phyloP scores from a whole-genome alignment of 2,888 invertebrate species.

The Suillia variegata region DNA sequence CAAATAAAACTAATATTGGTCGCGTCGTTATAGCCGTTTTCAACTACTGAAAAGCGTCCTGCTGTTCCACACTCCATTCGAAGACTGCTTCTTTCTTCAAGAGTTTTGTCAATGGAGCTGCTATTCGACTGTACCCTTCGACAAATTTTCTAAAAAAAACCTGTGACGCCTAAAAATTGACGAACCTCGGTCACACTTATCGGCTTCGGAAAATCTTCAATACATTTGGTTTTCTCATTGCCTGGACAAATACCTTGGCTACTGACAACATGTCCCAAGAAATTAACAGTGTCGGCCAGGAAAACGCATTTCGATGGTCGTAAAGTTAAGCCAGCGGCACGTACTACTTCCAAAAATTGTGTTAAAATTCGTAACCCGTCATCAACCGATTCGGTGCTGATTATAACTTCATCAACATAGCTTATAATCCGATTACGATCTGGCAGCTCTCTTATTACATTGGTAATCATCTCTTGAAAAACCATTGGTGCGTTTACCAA shows the following conservation, averaged over 20 bases:
- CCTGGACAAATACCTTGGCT: no score
- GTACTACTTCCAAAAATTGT: conserved; percentile 16
- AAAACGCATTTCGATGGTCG: conserved; percentile 23
- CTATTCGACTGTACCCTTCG: conserved; percentile 30
- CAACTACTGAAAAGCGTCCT: conserved; percentile 24
- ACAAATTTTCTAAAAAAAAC: no score
- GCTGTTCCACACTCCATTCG: conserved; percentile 19
- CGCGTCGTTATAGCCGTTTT: conserved; percentile 34
- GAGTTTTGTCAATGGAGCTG: conserved; percentile 35
- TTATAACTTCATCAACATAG: conserved; percentile 2
- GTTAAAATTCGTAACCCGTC: background rate
- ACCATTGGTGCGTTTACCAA: conserved; percentile 42
- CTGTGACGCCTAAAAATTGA: no score
- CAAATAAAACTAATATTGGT: conserved; percentile 41
- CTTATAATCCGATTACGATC: background rate
- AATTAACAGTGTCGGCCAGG: conserved; percentile 11
- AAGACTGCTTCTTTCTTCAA: conserved; percentile 24
- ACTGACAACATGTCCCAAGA: no score
- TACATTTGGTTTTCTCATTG: no score
- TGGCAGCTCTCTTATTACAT: no score
- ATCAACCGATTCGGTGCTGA: background rate
- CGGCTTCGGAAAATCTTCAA: conserved; percentile 21
- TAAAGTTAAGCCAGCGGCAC: no score
- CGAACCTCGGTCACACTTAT: conserved; percentile 21
- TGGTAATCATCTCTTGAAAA: conserved; percentile 25